Percentiles rank a stretch among this genome's conserved stretches.
These are phyloP conservation scores for Hirtodrosophila confusa DNA, from an alignment of 2,888 invertebrate species.

Conservation along the genomic window DNA sequence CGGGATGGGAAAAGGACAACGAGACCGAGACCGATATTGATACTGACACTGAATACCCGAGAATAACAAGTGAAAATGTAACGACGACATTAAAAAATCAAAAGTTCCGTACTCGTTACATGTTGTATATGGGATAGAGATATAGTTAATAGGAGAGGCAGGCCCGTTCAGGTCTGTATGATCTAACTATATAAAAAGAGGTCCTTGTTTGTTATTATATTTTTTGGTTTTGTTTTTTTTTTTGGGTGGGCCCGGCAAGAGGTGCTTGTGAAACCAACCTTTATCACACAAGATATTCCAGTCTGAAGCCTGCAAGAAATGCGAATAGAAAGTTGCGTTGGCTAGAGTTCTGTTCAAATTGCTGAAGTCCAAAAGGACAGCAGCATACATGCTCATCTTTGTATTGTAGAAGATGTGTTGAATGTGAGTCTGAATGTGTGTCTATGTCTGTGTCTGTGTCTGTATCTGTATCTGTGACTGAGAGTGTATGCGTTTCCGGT, in stretches of 20 bases:
- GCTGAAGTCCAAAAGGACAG: slow-evolving; percentile 49
- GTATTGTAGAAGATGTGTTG: slow-evolving; percentile 21
- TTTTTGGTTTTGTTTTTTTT: slow-evolving; percentile 2
- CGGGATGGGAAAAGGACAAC: slow-evolving; percentile 8
- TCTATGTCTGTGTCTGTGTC: slow-evolving; percentile 4
- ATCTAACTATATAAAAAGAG: not conserved
- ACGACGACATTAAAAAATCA: too few species aligned
- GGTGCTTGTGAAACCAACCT: slow-evolving; percentile 75
- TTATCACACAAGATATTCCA: slow-evolving; percentile 83
- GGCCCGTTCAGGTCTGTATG: too few species aligned
- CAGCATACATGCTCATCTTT: slow-evolving; percentile 61
- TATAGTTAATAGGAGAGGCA: too few species aligned
- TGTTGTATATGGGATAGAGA: too few species aligned
- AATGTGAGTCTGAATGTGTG: not conserved
- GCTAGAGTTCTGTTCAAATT: slow-evolving; percentile 58
- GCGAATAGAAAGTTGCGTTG: slow-evolving; percentile 73
- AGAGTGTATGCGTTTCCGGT: slow-evolving; percentile 24
- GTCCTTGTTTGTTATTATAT: slow-evolving; percentile 3
- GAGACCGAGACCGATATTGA: slow-evolving; percentile 26
- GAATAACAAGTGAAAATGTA: too few species aligned
- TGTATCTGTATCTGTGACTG: slow-evolving; percentile 21
- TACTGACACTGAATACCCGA: not conserved
- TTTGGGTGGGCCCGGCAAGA: slow-evolving; percentile 44
- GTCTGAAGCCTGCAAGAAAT: slow-evolving; percentile 82
- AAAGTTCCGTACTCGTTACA: too few species aligned